Base-by-base conservation (phyloP, 1,140 invertebrate genomes). In the Phymorhynchus buccinoides region DNA sequence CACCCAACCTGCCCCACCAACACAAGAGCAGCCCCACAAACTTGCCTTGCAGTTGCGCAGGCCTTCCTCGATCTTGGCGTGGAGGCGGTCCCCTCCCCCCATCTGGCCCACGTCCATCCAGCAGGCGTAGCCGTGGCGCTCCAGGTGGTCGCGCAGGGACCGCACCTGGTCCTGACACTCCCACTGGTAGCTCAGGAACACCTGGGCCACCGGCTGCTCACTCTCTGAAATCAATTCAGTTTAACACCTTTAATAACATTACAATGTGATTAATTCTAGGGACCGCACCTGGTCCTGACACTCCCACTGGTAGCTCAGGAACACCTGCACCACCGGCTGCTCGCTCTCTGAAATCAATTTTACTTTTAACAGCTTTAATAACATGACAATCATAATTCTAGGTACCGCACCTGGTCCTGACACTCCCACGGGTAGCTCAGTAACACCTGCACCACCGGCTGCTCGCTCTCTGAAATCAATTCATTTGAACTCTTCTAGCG, bases 31-130 rank as follows among this genome's bases (percentile, higher is more conserved):
- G n/a, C n/a, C n/a, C n/a, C n/a, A n/a, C n/a, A n/a, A n/a, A n/a
- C n/a, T n/a, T n/a, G n/a, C 93, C 88, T 92, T 92, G 77, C 88
- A 89, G 39, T 90, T 88, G 68, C 90, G 86, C n/a, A 94, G 92
- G 7, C 93, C 94, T 81, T 93, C 90, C 83, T 94, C 94, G 80
- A 94, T 94, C 87, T 93, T 93, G 52, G 90, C 90, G 85, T 93
- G 92, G 0, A 94, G 90, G 18, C 91, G 90, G 86, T 94, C 94
- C n/a, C 94, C 94, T 22, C 92, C 93, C 27, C 93, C 92, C 86
- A 94, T 90, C 86, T 94, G 93, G 81, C 93, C 93, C 75, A 94
- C 92, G 86, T 94, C 94, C 94, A 94, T 94, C 93, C 94, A 94
- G 87, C 94, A 94, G 32, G 91, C 90, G 84, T 92, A 93, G 4